These are phyloP conservation scores for Drosophila setifemur DNA, from an alignment of 1,140 invertebrate species.

Conservation along the genomic window DNA sequence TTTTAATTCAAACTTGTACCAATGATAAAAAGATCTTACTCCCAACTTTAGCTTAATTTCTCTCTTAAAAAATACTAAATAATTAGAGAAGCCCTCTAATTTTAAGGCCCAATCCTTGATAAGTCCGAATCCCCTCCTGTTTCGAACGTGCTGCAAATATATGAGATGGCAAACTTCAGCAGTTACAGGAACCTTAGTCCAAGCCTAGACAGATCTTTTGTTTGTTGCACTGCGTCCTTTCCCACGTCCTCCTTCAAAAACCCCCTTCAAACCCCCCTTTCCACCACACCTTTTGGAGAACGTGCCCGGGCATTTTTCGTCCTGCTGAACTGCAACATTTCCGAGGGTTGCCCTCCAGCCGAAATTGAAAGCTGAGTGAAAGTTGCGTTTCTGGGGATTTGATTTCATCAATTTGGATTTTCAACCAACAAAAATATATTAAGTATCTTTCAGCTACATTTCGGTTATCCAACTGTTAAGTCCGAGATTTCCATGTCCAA, in stretches of 20 bases:
- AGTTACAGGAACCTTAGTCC: constrained; percentile 9
- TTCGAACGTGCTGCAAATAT: constrained; percentile 30
- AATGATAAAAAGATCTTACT: no score
- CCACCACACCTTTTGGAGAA: constrained; percentile 39
- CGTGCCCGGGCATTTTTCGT: constrained; percentile 70
- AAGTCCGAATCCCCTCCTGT: background rate
- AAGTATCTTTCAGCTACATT: background rate
- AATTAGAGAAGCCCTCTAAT: background rate
- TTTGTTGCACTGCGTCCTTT: constrained; percentile 33
- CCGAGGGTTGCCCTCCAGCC: constrained; percentile 22
- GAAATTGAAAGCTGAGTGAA: constrained; percentile 75
- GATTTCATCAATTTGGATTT: background rate
- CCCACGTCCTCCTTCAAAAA: background rate
- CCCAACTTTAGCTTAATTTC: no score
- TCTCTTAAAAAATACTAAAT: no score
- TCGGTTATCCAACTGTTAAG: background rate
- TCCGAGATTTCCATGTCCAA: constrained; percentile 40
- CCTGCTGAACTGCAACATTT: constrained; percentile 57
- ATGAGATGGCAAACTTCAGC: constrained; percentile 32
- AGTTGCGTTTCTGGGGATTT: constrained; percentile 51
- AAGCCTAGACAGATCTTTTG: constrained; percentile 43
- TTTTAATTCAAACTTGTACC: no score
- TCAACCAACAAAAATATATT: background rate
- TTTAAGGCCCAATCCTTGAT: background rate
- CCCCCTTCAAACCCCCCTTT: background rate